Base-by-base conservation (phyloP, 2,113 vertebrate genomes). In the Coryphaenoides rupestris region DNA sequence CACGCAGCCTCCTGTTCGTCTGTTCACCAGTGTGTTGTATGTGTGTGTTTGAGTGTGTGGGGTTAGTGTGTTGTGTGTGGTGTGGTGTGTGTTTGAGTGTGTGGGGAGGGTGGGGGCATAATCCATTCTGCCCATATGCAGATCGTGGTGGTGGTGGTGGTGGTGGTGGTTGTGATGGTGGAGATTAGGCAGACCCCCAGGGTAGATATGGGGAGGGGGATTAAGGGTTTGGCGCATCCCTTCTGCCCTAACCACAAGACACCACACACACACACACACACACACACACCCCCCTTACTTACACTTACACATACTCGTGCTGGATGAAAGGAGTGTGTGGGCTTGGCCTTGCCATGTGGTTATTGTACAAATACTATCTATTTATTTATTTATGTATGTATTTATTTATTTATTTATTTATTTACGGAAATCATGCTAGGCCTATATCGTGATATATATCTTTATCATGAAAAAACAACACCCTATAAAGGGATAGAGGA, bases 121-220 rank as follows among this genome's bases (percentile, higher is more conserved):
- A 87, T 87, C 86, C 84, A 78, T 84, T 75, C 76, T 76, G 79
- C 74, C 75, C 73, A 73, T 85, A 82, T 86, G 85, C 82, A 82
- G 82, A 86, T 87, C 69, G 79, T 49, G 74, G 69, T 14, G 58
- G 68, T 69, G 58, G 79, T 49, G 74, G 69, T 14, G 58, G 68
- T 69, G 58, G 7, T 60, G 28, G 33, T 19, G 19, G 40, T 5
- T 12, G 73, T 13, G 19, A 19, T 60, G 63, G 63, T 49, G 40
- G 63, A 85, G 84, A 88, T 88, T 88, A 87, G 76, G 79, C 78
- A 76, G 79, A 81, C 77, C 80, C 80, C 45, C 67, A 86, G 82
- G 9, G 47, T 50, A 6, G 1, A 5, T n/a, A 16, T 9, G 47
- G 47, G 47, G 47, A 14, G 47, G 47, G 47, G 82, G 82, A 88